These are phyloP conservation scores for Salarias fasciatus DNA, from an alignment of 2,797 vertebrate species.

Conservation along the genomic window DNA sequence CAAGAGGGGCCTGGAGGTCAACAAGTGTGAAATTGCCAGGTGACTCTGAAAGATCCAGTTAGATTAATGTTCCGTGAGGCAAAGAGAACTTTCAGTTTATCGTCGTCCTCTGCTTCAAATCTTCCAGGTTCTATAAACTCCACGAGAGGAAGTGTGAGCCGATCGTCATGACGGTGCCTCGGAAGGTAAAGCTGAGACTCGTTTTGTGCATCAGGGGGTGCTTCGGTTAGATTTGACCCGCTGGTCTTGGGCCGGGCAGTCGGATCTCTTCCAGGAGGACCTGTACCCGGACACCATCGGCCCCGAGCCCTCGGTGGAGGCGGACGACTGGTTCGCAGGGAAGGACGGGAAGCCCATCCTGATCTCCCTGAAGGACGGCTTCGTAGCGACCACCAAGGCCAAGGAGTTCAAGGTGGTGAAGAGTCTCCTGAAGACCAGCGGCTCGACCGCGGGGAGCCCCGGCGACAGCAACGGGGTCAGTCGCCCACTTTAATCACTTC, in stretches of 20 bases:
- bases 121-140: constrained; percentile 91
- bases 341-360: constrained; percentile 76
- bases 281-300: constrained; percentile 84
- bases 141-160: constrained; percentile 93
- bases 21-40: constrained; percentile 95
- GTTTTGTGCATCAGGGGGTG: too few species aligned
- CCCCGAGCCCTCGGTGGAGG: constrained; percentile 82
- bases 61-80: too few species aligned
- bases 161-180: constrained; percentile 91
- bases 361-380: constrained; percentile 85
- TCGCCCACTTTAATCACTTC: background rate
- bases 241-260: constrained; percentile 60
- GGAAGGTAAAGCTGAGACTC: constrained; percentile 88
- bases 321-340: constrained; percentile 83
- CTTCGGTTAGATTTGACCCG: too few species aligned
- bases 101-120: too few species aligned
- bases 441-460: constrained; percentile 20
- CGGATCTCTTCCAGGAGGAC: constrained; percentile 86
- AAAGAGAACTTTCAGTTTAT: too few species aligned
- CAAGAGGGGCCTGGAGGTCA: constrained; percentile 92
- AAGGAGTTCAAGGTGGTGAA: constrained; percentile 87
- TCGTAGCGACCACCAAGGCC: constrained; percentile 77
- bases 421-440: constrained; percentile 80
- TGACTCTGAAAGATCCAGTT: too few species aligned
- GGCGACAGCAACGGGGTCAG: constrained; percentile 61